Evolutionary conservation across 2,797 vertebrate species (phyloP).

Genomic region (Pelochelys cantorii): DNA sequence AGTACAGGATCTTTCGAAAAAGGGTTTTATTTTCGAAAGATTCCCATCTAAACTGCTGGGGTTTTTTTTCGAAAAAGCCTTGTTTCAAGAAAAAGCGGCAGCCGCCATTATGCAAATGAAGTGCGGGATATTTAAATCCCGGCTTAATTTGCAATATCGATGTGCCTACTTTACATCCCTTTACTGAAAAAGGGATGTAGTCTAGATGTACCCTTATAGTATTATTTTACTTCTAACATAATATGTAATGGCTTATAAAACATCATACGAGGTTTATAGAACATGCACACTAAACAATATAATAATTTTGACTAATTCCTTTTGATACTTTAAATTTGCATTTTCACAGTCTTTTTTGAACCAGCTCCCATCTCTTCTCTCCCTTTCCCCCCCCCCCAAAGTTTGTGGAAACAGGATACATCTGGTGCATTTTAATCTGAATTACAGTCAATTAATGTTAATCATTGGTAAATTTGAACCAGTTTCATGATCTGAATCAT

Average conservation of each 20-base stretch:
- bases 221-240: background rate
- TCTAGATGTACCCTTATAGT: background rate
- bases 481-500: constrained; percentile 31
- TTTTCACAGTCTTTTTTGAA: constrained; percentile 37
- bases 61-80: no score
- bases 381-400: constrained; percentile 41
- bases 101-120: no score
- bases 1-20: no score
- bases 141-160: no score
- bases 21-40: no score
- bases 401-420: constrained; percentile 52
- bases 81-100: no score
- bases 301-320: constrained; percentile 49
- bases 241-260: background rate
- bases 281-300: background rate
- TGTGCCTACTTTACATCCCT: no score
- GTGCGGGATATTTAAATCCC: no score
- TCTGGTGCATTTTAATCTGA: constrained; percentile 54
- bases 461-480: constrained; percentile 54
- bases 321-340: constrained; percentile 56
- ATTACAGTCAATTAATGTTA: constrained; percentile 45
- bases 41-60: no score
- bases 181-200: no score
- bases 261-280: background rate
- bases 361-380: background rate